phyloP scores from a whole-genome alignment of 2,888 invertebrate genomes.

The Adineta ricciae region DNA sequence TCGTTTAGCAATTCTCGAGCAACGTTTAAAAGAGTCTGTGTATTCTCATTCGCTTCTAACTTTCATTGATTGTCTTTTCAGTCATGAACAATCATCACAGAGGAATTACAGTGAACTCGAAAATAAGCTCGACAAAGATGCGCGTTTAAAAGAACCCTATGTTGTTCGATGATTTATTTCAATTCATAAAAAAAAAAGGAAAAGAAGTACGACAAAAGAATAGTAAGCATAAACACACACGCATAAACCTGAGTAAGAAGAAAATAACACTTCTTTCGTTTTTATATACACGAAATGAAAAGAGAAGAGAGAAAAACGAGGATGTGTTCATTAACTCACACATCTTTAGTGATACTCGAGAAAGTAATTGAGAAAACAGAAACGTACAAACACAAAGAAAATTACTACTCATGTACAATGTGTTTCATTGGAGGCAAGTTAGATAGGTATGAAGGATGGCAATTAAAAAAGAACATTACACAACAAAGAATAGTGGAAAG shows the following conservation, averaged over 20 bases:
- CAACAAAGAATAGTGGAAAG: background rate
- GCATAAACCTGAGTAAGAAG: background rate
- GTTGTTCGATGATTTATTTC: background rate
- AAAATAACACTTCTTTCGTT: constrained; percentile 3
- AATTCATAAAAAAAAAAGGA: background rate
- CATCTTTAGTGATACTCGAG: background rate
- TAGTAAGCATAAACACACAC: background rate
- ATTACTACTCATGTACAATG: background rate
- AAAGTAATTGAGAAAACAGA: background rate
- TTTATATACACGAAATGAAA: background rate
- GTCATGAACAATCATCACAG: constrained; percentile 50
- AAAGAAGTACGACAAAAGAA: constrained; percentile 3
- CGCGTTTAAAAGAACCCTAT: constrained; percentile 40
- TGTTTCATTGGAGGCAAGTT: background rate
- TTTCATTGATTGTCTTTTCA: constrained; percentile 37
- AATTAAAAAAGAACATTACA: background rate
- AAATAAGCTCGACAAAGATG: constrained; percentile 42
- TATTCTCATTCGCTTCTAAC: no score
- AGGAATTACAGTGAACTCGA: constrained; percentile 48
- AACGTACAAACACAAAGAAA: background rate
- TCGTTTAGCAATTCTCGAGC: background rate
- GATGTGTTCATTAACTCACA: background rate
- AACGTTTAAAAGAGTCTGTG: no score
- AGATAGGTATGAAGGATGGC: background rate
- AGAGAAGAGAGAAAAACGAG: background rate